Conservation (phyloP, 2,797 vertebrate genomes). For the Eulemur coronatus region DNA sequence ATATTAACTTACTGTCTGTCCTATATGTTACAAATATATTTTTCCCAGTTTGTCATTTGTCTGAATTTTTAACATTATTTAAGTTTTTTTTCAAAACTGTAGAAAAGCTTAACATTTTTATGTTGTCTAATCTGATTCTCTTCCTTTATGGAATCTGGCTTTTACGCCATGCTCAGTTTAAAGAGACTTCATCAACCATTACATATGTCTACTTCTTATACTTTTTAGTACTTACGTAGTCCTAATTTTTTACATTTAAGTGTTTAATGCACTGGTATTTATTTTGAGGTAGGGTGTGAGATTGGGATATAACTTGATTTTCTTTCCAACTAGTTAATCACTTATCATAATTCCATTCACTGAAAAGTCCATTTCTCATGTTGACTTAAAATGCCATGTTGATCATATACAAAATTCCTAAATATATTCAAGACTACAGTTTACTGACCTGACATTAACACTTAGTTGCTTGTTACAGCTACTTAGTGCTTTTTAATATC, state of each 20-base stretch:
- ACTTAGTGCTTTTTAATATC: not conserved
- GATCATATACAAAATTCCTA: not conserved
- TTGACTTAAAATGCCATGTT: not conserved
- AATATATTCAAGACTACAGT: not conserved
- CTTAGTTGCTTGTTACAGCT: not conserved
- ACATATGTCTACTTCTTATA: not conserved
- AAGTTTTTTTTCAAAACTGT: not conserved
- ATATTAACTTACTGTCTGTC: not conserved
- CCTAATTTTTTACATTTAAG: not conserved
- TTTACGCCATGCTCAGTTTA: not conserved
- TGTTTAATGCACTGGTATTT: not conserved
- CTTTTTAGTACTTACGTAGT: not conserved
- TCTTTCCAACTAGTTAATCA: not conserved
- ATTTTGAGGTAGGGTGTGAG: not conserved
- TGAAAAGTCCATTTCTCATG: not conserved
- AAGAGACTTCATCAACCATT: not conserved
- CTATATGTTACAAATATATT: not conserved
- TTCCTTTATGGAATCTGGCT: conserved; percentile 29
- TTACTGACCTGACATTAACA: not conserved
- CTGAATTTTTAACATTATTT: conserved; percentile 17
- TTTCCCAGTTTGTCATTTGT: not conserved
- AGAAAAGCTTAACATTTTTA: not conserved
- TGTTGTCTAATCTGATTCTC: not conserved
- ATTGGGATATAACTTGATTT: not conserved
- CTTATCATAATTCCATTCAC: not conserved